Percentiles rank a stretch among this genome's conserved stretches.
These are phyloP conservation scores for Sarcophaga rosellei DNA, from an alignment of 2,888 invertebrate genomes.

Conservation along the genomic window DNA sequence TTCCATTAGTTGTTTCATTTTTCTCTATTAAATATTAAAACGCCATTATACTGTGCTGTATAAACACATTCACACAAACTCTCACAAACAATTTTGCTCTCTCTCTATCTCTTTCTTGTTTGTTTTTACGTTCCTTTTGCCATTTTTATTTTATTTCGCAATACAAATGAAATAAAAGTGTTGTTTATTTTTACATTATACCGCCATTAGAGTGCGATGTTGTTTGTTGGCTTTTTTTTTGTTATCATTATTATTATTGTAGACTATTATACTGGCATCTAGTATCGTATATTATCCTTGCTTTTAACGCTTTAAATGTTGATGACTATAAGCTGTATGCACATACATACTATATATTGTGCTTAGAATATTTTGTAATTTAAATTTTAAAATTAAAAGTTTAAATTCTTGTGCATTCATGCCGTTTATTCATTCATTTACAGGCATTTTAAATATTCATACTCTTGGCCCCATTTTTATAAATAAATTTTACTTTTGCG, in stretches of 20 bases:
- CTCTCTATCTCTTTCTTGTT: neutral
- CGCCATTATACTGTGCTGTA: constrained; percentile 56
- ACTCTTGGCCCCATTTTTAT: neutral
- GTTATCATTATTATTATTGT: neutral
- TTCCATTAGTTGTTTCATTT: constrained; percentile 52
- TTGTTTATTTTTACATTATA: constrained; percentile 35
- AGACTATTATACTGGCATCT: constrained; percentile 1
- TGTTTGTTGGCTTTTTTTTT: constrained; percentile 14
- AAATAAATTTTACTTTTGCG: neutral
- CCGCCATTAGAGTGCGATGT: constrained; percentile 36
- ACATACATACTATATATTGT: neutral
- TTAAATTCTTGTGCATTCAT: neutral
- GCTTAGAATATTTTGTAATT: too few species aligned
- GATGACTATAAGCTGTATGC: constrained; percentile 11
- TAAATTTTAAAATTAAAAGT: neutral
- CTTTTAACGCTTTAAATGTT: constrained; percentile 37
- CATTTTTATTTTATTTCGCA: neutral
- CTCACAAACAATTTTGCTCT: neutral
- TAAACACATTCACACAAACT: constrained; percentile 23
- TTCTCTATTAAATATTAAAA: constrained; percentile 65
- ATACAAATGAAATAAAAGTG: neutral
- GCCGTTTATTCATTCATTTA: neutral
- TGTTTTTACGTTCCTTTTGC: neutral
- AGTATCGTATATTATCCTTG: constrained; percentile 5
- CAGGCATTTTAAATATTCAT: too few species aligned